Evolutionary conservation across 2,797 vertebrate species (phyloP).

Genomic region (Eulemur coronatus): DNA sequence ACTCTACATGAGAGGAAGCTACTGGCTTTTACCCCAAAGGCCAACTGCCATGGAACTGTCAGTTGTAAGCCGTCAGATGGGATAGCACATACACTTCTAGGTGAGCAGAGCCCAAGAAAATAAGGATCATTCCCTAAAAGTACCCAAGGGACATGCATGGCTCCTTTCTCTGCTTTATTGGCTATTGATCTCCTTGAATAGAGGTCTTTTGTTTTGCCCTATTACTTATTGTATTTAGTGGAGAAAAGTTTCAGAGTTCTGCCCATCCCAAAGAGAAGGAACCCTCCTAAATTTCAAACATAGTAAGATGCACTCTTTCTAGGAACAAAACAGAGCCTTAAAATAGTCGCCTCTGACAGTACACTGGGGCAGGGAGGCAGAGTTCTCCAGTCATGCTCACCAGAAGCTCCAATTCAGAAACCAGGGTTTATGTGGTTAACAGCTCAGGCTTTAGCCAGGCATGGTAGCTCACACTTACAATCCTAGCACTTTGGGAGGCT

Average conservation of each 20-base stretch:
- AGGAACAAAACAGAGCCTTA: neutral
- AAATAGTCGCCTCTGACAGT: neutral
- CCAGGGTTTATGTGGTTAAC: neutral
- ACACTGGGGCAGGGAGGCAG: too few species aligned
- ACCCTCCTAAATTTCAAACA: neutral
- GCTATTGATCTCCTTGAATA: neutral
- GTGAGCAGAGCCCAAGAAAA: neutral
- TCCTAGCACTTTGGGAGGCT: neutral
- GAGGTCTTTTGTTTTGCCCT: neutral
- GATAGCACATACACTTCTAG: neutral
- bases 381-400: neutral
- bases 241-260: neutral
- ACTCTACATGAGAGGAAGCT: neutral
- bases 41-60: neutral
- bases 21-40: neutral
- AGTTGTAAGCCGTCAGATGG: rapidly evolving
- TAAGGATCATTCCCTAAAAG: neutral
- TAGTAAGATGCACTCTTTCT: neutral
- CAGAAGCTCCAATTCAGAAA: neutral
- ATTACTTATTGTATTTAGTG: neutral
- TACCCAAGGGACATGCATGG: rapidly evolving
- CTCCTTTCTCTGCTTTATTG: neutral
- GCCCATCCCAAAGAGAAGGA: neutral
- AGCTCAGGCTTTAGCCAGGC: neutral
- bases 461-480: neutral